Evolutionary conservation across 2,113 vertebrate species (phyloP), one percentile per base, ranked within the genome.

Genomic region (Leptobrachium leishanense): DNA sequence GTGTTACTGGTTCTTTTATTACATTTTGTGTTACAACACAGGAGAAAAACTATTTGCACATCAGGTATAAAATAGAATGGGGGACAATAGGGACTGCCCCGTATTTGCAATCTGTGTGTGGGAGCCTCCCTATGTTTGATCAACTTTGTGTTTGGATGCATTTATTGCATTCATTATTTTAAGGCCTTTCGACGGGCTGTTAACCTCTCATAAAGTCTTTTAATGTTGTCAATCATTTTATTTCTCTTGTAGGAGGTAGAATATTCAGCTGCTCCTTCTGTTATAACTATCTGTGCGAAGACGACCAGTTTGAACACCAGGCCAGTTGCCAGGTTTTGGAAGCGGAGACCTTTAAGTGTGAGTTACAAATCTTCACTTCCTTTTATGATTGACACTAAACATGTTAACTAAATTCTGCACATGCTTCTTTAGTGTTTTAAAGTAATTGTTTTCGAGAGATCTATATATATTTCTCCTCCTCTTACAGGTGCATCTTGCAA

Each of bases 221-320:
- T 5, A 50, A 50, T 50, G 46, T 50, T 50, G 46, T 50, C 46
- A 4, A 50, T 50, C 46, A 50, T 50, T 43, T 74, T 74, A 82
- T 85, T 68, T 15, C 43, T 85, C 74, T 82, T 84, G 62, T 44
- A 99, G 98, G 98, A 77, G 98, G 98, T 8, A 91, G 98, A 77
- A 97, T 99, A 86, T 99, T 99, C 11, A 92, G 96, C 79, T 99
- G 98, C 79, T 99, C 95, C 72, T 99, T 98, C 86, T 99, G 98
- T 81, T 92, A 96, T 12, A 98, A 97, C 87, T 98, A 96, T 88
- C 89, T 99, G 62, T 99, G 98, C 85, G 98, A 99, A 92, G 98
- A 99, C 83, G 98, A 99, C 90, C 98, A 99, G 82, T 99, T 99
- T 91, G 98, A 99, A 73, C 98, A 99, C 86, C 98, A 99, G 90